Base-by-base conservation (phyloP, 2,888 invertebrate genomes). In the Nebria brevicollis region DNA sequence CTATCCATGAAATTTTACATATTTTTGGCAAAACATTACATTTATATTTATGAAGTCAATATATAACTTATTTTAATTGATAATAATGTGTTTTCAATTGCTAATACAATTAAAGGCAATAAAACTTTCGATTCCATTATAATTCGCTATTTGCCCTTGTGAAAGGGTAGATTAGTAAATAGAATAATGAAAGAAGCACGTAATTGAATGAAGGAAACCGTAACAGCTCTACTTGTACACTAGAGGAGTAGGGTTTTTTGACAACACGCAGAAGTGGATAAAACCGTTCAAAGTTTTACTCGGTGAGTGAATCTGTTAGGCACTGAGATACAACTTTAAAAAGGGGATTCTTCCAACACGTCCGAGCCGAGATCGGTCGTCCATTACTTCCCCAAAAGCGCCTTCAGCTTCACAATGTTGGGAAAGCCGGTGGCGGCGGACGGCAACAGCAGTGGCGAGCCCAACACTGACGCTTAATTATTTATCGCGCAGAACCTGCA, bases 321-420 rank as follows among this genome's bases (percentile, higher is more conserved):
- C 42, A 72, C 65, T 77, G 54, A 77, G 83, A 83, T 85, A 83
- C 84, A 84, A 85, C 72, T 85, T 85, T 85, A 84, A 85, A 84
- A 84, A 80, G 80, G 77, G 84, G 84, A 82, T 84, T 84, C 83
- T 82, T 83, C 83, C 82, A 82, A 81, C 83, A 83, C 83, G 83
- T 82, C 84, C 82, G 82, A 83, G 83, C 70, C 82, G 77, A 79
- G 83, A 82, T 82, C 82, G 26, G 70, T 70, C 70, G 83, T 83
- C 84, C 84, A 84, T 84, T 84, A 84, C 83, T 81, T 77, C 43
- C 20, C 42, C 66, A 15, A 41, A 65, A 41, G 20, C 20, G 68
- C 75, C 42, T 72, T 20, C 10, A 42, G 43, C 42, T 43, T 68
- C n/a, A 43, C 42, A 34, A 15, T 73, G n/a, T 41, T 77, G 77